Conservation (phyloP, 2,113 vertebrate species). For the Podarcis raffonei region DNA sequence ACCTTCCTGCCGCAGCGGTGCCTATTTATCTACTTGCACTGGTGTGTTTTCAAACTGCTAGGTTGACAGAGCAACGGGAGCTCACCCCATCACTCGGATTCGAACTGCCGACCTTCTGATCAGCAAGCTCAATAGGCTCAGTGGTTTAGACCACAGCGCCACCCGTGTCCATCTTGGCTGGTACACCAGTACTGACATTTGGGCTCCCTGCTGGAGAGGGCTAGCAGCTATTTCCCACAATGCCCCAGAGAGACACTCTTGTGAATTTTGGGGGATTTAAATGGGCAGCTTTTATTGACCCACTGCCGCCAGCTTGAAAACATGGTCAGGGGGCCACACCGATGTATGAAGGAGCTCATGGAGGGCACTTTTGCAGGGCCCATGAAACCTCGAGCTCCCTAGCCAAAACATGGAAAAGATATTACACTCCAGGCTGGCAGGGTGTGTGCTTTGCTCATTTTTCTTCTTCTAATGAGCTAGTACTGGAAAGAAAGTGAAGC, state of each 20-base stretch:
- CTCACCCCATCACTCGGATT: rapidly evolving
- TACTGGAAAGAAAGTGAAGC: neutral
- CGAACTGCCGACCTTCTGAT: too few relatives aligned
- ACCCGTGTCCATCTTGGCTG: neutral
- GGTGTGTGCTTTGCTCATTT: too few relatives aligned
- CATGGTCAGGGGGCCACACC: neutral
- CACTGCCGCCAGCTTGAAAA: rapidly evolving
- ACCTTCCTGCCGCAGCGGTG: too few relatives aligned
- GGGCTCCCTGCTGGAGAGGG: neutral
- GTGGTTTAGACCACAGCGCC: too few relatives aligned
- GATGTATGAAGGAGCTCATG: neutral
- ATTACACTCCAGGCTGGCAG: too few relatives aligned
- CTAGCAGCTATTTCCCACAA: neutral
- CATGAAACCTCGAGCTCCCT: neutral
- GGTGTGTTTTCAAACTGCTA: too few relatives aligned
- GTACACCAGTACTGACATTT: neutral
- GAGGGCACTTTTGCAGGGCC: neutral
- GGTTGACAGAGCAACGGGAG: too few relatives aligned
- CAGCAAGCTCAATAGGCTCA: too few relatives aligned
- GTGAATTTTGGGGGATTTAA: neutral
- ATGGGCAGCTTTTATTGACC: neutral
- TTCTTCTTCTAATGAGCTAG: neutral
- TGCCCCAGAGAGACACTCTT: neutral
- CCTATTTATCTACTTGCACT: too few relatives aligned
- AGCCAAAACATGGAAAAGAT: neutral